These are phyloP conservation scores for Daboia siamensis DNA, from an alignment of 2,113 vertebrate species.

Conservation along the genomic window DNA sequence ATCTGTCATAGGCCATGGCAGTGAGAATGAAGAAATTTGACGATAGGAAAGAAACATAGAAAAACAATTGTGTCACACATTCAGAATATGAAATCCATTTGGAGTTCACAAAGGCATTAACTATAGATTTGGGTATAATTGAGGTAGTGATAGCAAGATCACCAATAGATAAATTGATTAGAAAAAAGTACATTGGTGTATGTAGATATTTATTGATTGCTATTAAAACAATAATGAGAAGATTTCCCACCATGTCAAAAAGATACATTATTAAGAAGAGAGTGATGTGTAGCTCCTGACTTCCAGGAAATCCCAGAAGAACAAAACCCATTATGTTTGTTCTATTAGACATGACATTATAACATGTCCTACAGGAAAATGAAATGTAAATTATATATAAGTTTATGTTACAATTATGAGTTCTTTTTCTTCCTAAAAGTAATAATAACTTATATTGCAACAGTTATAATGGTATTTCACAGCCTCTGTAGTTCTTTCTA, in stretches of 20 bases:
- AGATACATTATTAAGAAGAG: background rate
- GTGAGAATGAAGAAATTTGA: background rate
- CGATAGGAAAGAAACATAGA: background rate
- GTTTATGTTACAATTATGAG: background rate
- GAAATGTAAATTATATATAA: background rate
- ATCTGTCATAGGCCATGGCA: background rate
- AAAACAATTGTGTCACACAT: background rate
- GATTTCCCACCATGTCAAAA: background rate
- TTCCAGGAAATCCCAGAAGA: background rate
- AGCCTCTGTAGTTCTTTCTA: background rate
- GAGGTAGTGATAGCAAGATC: background rate
- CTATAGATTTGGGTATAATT: background rate
- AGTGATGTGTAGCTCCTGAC: background rate
- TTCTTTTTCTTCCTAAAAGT: background rate
- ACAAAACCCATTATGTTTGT: background rate
- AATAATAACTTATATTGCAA: background rate
- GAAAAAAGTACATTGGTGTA: background rate
- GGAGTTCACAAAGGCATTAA: background rate
- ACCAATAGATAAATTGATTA: background rate
- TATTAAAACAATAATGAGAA: background rate
- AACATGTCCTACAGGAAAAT: background rate
- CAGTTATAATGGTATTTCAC: background rate
- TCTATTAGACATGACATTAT: background rate
- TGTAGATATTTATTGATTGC: background rate
- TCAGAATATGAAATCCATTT: background rate